Evolutionary conservation across 2,888 invertebrate species (phyloP), one percentile per base, ranked within the genome.

Genomic region (Biston betularia): DNA sequence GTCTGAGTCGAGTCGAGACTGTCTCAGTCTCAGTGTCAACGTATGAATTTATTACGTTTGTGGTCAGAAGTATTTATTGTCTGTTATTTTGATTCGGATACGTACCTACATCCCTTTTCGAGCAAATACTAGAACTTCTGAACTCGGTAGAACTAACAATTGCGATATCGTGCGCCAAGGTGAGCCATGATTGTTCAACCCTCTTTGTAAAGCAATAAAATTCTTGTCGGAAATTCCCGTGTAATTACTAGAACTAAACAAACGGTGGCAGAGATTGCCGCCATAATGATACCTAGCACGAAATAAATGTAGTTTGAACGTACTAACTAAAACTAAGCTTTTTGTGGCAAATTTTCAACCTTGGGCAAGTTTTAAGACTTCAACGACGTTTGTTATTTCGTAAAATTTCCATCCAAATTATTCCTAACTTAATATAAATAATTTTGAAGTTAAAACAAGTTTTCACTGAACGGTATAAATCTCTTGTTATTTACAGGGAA

Each of bases 191-290:
- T 58, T 66, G 66, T 66, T 35, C 57, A 34, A 57, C 62, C 62
- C 61, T 58, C 63, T 63, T 65, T 69, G 63, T 55, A 64, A 55
- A 65, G 65, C 68, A 66, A 68, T 68, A 63, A 68, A 65, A 65
- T 65, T 68, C 57, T 68, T 70, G 65, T 50, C 55, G 52, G 63
- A 64, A 68, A 69, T 69, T 67, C 64, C 42, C 45, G 61, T 55
- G 65, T 71, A 68, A 68, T 70, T 70, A 63, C 65, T 60, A 54
- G 49, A 63, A 68, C 54, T 54, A 49, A 59, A 65, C 54, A 60
- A 59, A 59, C 59, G 42, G 54, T 24, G 61, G 34, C 34, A 48
- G 55, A 66, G 48, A 65, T 65, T 65, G 33, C 54, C 49, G 35
- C 44, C 44, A 9, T 52, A 58, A 49, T 58, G 35, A 48, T 48